phyloP scores from a whole-genome alignment of 2,113 vertebrate species.

The Callithrix jacchus region DNA sequence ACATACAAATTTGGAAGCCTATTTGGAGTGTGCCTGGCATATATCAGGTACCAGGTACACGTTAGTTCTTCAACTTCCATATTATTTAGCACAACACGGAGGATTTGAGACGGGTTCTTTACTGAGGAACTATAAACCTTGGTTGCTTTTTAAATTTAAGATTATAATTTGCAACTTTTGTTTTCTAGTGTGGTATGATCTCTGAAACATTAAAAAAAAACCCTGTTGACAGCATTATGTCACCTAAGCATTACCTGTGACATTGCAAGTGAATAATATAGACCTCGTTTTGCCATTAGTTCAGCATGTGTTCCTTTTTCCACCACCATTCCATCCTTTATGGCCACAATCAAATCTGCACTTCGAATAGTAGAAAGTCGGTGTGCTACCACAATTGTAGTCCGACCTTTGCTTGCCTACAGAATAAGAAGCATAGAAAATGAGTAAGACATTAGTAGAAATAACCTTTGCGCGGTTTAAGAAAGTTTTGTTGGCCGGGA shows the following conservation, averaged over 20 bases:
- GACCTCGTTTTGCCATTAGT: slow-evolving; percentile 71
- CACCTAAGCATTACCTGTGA: slow-evolving; percentile 72
- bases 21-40: neutral
- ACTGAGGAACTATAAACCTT: neutral
- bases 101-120: neutral
- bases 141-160: neutral
- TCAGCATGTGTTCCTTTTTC: slow-evolving; percentile 77
- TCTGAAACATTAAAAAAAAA: slow-evolving; percentile 8
- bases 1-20: neutral
- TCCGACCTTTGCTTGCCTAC: slow-evolving; percentile 76
- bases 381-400: slow-evolving; percentile 80
- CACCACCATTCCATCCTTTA: slow-evolving; percentile 67
- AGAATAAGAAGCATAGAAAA: neutral
- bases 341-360: slow-evolving; percentile 75
- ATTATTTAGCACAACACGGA: neutral
- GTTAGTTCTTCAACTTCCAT: neutral
- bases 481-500: neutral
- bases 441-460: neutral
- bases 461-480: neutral
- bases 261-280: slow-evolving; percentile 77
- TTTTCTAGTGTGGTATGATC: neutral
- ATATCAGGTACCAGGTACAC: neutral
- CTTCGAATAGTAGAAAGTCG: slow-evolving; percentile 72
- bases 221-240: neutral
- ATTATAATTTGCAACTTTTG: neutral